Conservation (phyloP, 1,140 invertebrate species). For the Drosophila nasuta region DNA sequence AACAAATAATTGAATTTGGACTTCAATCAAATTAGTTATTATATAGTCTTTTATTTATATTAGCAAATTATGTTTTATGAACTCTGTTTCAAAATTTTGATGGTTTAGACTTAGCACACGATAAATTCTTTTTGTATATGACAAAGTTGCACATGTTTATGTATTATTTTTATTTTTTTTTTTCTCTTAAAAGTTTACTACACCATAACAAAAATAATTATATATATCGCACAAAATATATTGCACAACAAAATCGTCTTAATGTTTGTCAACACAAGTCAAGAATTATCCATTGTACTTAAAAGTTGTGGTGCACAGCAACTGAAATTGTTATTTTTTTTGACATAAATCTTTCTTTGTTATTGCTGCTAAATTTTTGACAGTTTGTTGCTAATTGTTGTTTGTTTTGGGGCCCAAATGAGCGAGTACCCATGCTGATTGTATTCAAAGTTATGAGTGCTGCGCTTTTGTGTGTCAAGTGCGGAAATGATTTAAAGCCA, state of each 20-base stretch:
- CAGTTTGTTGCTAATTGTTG: slow-evolving; percentile 74
- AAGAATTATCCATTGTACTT: slow-evolving; percentile 39
- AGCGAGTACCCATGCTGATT: slow-evolving; percentile 24
- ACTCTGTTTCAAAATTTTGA: too few relatives aligned
- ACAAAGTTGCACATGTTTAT: too few relatives aligned
- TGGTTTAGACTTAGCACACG: too few relatives aligned
- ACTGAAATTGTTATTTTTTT: slow-evolving; percentile 33
- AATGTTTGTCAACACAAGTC: slow-evolving; percentile 7
- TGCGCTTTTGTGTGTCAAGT: slow-evolving; percentile 38
- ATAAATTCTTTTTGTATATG: too few relatives aligned
- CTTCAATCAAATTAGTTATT: too few relatives aligned
- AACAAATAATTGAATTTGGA: too few relatives aligned
- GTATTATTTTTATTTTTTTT: too few relatives aligned
- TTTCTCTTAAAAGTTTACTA: too few relatives aligned
- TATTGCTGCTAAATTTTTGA: slow-evolving; percentile 54
- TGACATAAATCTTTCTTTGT: slow-evolving; percentile 42
- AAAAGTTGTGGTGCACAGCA: slow-evolving; percentile 10
- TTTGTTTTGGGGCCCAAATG: slow-evolving; percentile 9
- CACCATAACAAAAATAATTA: too few relatives aligned
- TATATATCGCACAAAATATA: too few relatives aligned
- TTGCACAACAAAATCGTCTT: background rate
- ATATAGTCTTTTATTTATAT: too few relatives aligned
- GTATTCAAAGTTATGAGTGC: slow-evolving; percentile 41
- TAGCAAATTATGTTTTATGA: too few relatives aligned
- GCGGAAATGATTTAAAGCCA: slow-evolving; percentile 61